A percentile compares a stretch with the other conserved stretches of the same genome.
phyloP scores from a whole-genome alignment of 2,797 vertebrate species.

The Danio aesculapii region DNA sequence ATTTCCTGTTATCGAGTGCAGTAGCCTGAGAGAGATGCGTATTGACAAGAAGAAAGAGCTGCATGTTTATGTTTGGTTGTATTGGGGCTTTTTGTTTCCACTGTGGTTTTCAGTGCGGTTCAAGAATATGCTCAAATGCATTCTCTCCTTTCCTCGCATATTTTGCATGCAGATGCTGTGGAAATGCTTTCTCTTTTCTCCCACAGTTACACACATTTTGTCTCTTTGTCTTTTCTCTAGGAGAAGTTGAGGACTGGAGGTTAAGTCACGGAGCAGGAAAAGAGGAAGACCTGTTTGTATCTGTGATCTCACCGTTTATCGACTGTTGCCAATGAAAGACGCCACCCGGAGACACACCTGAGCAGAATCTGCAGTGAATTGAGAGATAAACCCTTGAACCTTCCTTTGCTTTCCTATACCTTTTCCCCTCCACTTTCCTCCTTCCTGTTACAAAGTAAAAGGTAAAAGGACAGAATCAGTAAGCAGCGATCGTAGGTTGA shows the following conservation, averaged over 20 bases:
- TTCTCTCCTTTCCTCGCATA: neutral
- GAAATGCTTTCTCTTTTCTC: neutral
- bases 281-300: slow-evolving; percentile 62
- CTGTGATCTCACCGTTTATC: slow-evolving; percentile 66
- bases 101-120: neutral
- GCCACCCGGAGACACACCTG: slow-evolving; percentile 63
- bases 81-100: slow-evolving; percentile 66
- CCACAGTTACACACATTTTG: neutral
- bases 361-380: slow-evolving; percentile 60
- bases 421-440: neutral
- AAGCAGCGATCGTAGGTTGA: neutral
- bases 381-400: slow-evolving; percentile 43
- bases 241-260: slow-evolving; percentile 80
- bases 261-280: slow-evolving; percentile 58
- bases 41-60: slow-evolving; percentile 68
- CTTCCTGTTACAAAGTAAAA: neutral
- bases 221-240: slow-evolving; percentile 64
- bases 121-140: neutral
- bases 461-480: slow-evolving; percentile 26
- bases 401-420: neutral
- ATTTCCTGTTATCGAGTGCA: slow-evolving; percentile 59
- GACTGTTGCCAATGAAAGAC: slow-evolving; percentile 68
- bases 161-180: neutral
- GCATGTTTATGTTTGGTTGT: slow-evolving; percentile 65
- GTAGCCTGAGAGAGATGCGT: slow-evolving; percentile 68